phyloP scores from a whole-genome alignment of 2,113 vertebrate species.

The Embiotoca jacksoni region DNA sequence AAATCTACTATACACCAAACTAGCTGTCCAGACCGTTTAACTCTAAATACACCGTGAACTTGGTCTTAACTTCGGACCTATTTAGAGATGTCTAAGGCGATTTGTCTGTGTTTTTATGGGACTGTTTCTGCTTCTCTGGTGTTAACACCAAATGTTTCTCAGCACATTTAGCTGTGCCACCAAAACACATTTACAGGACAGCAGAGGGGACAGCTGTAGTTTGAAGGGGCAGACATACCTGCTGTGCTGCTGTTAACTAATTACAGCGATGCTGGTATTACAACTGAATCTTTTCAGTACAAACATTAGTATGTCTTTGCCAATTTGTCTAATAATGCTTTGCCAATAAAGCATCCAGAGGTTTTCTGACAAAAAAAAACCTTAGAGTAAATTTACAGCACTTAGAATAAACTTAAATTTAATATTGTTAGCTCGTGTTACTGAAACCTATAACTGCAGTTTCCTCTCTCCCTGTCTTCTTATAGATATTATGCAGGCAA shows the following conservation, averaged over 20 bases:
- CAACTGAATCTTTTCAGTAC: constrained; percentile 47
- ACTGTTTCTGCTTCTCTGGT: neutral
- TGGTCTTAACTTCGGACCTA: too few species aligned
- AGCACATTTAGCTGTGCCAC: neutral
- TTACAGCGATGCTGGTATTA: constrained; percentile 46
- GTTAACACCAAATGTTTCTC: neutral
- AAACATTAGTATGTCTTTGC: constrained; percentile 48
- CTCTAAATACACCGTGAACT: neutral
- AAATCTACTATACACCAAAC: neutral
- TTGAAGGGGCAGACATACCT: constrained; percentile 66
- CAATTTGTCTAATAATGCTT: constrained; percentile 26
- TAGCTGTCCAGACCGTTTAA: neutral
- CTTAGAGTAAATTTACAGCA: neutral
- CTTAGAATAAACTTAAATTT: neutral
- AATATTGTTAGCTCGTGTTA: neutral
- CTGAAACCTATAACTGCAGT: neutral
- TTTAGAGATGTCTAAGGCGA: too few species aligned
- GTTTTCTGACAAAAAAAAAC: constrained; percentile 34
- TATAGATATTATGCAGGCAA: neutral
- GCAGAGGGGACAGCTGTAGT: constrained; percentile 56
- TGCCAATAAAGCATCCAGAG: constrained; percentile 25
- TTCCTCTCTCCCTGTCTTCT: neutral
- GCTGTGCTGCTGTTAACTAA: constrained; percentile 58
- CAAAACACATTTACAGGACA: constrained; percentile 11
- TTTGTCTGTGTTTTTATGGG: too few species aligned